Evolutionary conservation across 1,140 invertebrate species (phyloP).

Genomic region (Heliconius himera): DNA sequence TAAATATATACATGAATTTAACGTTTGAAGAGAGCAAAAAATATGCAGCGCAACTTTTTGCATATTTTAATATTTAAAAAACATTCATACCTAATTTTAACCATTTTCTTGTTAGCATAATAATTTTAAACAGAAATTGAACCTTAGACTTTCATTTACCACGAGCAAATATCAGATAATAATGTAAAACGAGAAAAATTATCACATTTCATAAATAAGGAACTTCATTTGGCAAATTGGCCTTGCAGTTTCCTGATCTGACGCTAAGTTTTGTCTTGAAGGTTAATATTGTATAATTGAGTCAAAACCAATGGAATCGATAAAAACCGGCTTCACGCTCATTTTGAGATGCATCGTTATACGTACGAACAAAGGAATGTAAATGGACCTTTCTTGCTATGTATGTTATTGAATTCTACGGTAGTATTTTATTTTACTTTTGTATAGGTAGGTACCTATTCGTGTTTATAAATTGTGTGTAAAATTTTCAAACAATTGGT

Average conservation of each 20-base stretch:
- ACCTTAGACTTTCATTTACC: not conserved
- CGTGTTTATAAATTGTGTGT: not conserved
- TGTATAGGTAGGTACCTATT: not conserved
- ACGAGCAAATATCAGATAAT: not conserved
- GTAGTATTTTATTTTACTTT: not conserved
- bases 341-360: slow-evolving; percentile 14
- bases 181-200: not conserved
- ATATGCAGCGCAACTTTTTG: too few species aligned
- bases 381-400: not conserved
- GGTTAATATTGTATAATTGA: slow-evolving; percentile 10
- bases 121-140: too few species aligned
- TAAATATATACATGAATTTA: too few species aligned
- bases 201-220: not conserved
- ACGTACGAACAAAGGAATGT: slow-evolving; percentile 2
- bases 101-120: too few species aligned
- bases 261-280: slow-evolving; percentile 3
- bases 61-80: too few species aligned
- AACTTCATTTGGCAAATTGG: slow-evolving; percentile 2
- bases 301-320: not conserved
- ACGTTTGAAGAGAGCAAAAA: too few species aligned
- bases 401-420: not conserved
- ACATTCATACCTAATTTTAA: too few species aligned
- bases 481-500: not conserved
- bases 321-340: slow-evolving; percentile 15
- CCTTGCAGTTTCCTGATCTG: slow-evolving; percentile 4